These are phyloP conservation scores for Macrophya alboannulata DNA, from an alignment of 2,888 invertebrate genomes.

Conservation along the genomic window DNA sequence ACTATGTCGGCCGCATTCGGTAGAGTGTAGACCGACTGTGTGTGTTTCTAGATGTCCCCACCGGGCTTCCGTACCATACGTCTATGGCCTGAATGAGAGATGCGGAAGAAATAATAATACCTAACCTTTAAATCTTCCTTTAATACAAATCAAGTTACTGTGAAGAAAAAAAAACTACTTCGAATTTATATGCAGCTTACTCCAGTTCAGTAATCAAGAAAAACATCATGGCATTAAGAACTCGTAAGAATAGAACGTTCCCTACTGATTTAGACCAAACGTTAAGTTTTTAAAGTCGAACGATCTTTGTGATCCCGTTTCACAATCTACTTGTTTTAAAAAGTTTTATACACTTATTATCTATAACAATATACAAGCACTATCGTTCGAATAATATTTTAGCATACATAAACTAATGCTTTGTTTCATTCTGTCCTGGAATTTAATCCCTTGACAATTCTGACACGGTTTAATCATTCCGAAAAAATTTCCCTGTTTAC, in stretches of 20 bases:
- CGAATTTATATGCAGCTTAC: not conserved
- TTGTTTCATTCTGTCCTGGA: not conserved
- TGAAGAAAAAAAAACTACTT: not conserved
- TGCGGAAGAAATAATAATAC: too few relatives aligned
- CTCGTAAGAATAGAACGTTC: conserved; percentile 30
- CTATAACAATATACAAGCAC: too few relatives aligned
- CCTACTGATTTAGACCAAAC: not conserved
- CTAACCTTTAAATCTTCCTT: conserved; percentile 15
- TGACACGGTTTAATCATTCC: not conserved
- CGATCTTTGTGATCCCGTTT: not conserved
- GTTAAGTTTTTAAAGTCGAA: not conserved
- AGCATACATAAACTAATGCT: too few relatives aligned
- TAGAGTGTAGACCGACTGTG: too few relatives aligned
- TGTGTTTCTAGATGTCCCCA: too few relatives aligned
- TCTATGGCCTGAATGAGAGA: too few relatives aligned
- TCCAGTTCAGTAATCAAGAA: not conserved
- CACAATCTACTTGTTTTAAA: not conserved
- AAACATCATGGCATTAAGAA: conserved; percentile 38
- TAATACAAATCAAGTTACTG: not conserved
- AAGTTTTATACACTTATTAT: not conserved
- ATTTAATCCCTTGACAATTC: not conserved
- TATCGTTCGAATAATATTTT: too few relatives aligned
- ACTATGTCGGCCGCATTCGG: too few relatives aligned
- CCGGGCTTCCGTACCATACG: too few relatives aligned
- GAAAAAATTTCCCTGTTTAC: not conserved